Base-by-base conservation (phyloP, 2,888 invertebrate species). In the Caenorhabditis sinica region DNA sequence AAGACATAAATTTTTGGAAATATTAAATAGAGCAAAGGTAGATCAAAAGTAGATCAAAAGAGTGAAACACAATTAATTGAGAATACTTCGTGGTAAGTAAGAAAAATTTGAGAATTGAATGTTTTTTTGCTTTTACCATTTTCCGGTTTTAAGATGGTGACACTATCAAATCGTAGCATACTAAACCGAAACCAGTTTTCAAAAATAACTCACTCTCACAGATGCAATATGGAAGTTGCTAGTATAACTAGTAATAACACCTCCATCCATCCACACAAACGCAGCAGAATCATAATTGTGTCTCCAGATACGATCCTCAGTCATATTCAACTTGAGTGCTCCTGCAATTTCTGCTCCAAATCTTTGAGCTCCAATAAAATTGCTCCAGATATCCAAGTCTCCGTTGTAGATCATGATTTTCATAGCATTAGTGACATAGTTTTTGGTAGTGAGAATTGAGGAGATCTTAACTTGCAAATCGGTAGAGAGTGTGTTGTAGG, bases 321-420 rank as follows among this genome's bases (percentile, higher is more conserved):
- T 74, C 63, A 77, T 61, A 23, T 65, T 85, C 45, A 86, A 40
- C 1, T 77, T 77, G 25, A 80, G 53, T 3, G 36, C 13, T 11
- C 49, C 33, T 0, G 76, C 86, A 17, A 89, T 51, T 30, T 86
- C 74, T 51, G 83, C 66, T 25, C 83, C 87, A 60, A 90, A 90
- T 36, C 75, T 73, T 83, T 89, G 88, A 23, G 89, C 90, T 63
- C 83, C 86, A 23, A 90, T 84, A 65, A 87, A 87, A 68, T 84
- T 86, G 65, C 77, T 82, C n/a, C 79, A 76, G 5, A 82, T 45
- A 58, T 90, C 90, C 6, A 85, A 56, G 71, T 90, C 90, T 33
- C 90, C 90, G 65, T 90, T 90, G 84, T 87, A 88, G 43, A 90
- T 65, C 61, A 90, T 65, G 11, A 90, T 73, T 36, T 82, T 86